Conservation (phyloP, 2,113 vertebrate genomes). For the Apeltes quadracus region DNA sequence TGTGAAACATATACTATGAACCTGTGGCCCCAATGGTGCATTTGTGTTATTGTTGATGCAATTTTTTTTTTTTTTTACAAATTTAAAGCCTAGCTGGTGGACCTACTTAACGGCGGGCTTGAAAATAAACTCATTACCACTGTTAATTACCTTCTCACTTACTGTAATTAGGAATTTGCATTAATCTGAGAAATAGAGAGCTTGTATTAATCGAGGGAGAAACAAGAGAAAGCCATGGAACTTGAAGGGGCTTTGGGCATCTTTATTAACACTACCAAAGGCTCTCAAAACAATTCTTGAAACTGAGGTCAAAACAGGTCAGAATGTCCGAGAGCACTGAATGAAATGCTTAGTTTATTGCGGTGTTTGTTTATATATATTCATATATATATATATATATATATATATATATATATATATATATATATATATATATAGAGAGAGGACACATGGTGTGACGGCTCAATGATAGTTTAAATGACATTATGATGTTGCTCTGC, state of each 20-base stretch:
- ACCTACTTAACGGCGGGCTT: neutral
- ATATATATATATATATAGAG: no score
- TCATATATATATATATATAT: no score
- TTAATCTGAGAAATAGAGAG: neutral
- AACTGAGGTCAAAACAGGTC: slow-evolving; percentile 2
- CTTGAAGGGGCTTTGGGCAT: neutral
- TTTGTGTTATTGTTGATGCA: neutral
- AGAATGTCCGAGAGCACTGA: neutral
- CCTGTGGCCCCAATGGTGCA: neutral
- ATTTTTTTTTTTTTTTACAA: neutral
- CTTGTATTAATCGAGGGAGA: neutral
- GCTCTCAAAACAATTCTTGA: neutral
- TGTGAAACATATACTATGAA: slow-evolving; percentile 1
- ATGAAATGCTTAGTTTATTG: neutral
- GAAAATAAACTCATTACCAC: neutral
- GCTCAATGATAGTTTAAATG: slow-evolving; percentile 8
- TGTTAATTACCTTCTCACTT: neutral
- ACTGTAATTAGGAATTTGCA: neutral
- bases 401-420: no score
- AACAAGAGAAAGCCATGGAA: neutral
- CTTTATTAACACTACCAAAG: neutral
- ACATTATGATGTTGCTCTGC: neutral
- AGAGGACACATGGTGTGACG: neutral
- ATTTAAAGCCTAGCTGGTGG: neutral
- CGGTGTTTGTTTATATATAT: no score